Percentiles rank a stretch among this genome's conserved stretches.
Conservation (phyloP, 2,888 invertebrate genomes). For the Drosophila anceps region DNA sequence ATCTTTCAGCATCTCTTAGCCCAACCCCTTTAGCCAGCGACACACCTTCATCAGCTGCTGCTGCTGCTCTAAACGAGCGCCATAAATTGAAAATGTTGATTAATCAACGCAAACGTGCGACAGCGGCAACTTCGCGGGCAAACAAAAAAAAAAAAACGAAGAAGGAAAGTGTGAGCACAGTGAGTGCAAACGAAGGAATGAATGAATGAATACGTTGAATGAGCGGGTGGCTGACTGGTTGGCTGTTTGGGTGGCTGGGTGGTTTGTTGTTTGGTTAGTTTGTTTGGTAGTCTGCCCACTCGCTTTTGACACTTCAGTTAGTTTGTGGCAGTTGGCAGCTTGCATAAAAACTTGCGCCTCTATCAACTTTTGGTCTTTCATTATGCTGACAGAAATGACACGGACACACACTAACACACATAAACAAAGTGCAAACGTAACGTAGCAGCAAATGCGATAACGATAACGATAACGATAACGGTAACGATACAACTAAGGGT, state of each 20-base stretch:
- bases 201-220: constrained; percentile 22
- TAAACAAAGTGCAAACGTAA: constrained; percentile 49
- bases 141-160: not conserved
- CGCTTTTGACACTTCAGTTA: constrained; percentile 10
- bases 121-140: constrained; percentile 7
- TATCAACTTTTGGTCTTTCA: constrained; percentile 37
- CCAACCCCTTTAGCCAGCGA: not conserved
- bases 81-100: constrained; percentile 80
- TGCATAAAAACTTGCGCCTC: constrained; percentile 7
- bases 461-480: constrained; percentile 60
- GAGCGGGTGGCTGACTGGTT: not conserved
- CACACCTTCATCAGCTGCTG: constrained; percentile 26
- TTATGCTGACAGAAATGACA: constrained; percentile 69
- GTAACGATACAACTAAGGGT: constrained; percentile 16
- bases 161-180: not conserved
- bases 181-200: constrained; percentile 35
- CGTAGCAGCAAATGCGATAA: constrained; percentile 67
- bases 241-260: not conserved
- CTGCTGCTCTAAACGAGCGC: constrained; percentile 45
- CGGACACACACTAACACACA: constrained; percentile 15
- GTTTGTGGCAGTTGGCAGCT: constrained; percentile 9
- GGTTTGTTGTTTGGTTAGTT: not conserved
- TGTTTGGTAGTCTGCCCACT: not conserved
- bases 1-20: constrained; percentile 31
- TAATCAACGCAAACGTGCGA: constrained; percentile 69